These are phyloP conservation scores for Thunnus maccoyii DNA, from an alignment of 2,113 vertebrate genomes.

Conservation along the genomic window DNA sequence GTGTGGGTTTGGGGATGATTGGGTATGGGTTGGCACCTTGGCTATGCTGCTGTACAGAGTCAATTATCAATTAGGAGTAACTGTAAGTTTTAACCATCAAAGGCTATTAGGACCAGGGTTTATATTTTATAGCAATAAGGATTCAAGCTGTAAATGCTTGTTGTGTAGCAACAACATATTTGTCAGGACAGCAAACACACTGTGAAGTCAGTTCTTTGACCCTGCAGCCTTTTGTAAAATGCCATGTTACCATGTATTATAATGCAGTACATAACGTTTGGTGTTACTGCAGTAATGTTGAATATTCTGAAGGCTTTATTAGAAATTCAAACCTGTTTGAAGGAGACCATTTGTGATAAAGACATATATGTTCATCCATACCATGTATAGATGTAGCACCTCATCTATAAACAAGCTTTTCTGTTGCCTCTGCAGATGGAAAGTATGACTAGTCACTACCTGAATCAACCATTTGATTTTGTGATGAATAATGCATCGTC, in stretches of 20 bases:
- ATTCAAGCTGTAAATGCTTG: conserved; percentile 2
- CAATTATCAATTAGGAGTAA: not conserved
- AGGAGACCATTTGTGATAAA: not conserved
- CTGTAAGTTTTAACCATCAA: not conserved
- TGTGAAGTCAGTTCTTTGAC: conserved; percentile 2
- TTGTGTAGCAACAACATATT: conserved; percentile 7
- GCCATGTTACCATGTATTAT: not conserved
- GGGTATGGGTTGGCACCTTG: not conserved
- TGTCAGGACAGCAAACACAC: not conserved
- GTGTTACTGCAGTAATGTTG: not conserved
- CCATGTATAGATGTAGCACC: not conserved
- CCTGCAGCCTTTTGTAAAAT: not conserved
- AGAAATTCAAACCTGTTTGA: not conserved
- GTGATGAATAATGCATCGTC: conserved; percentile 41
- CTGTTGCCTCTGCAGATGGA: not conserved
- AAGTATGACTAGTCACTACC: conserved; percentile 9
- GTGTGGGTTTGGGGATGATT: not conserved
- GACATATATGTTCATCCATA: not conserved
- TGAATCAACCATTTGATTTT: conserved; percentile 36
- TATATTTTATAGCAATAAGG: conserved; percentile 1
- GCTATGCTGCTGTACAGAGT: conserved; percentile 8
- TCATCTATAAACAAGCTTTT: conserved; percentile 6
- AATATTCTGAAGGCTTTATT: not conserved
- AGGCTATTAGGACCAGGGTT: not conserved
- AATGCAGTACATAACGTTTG: not conserved